A percentile compares a stretch with the other conserved stretches of the same genome.
Conservation (phyloP, 2,797 vertebrate genomes). For the Leptatherina wallacei region DNA sequence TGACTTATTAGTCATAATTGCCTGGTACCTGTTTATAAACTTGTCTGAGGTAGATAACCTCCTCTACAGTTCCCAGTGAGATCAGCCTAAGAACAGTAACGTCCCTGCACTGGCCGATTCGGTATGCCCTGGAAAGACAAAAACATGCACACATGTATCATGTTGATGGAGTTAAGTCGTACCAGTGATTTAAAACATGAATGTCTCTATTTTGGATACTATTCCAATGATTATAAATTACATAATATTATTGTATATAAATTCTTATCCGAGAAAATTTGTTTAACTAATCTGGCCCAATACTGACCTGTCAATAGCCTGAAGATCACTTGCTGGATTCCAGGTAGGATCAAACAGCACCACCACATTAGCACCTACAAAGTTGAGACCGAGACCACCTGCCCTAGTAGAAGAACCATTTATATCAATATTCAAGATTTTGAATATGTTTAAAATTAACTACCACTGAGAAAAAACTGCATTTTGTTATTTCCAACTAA, state of each 20-base stretch:
- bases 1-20: neutral
- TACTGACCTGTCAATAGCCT: constrained; percentile 94
- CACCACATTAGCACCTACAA: constrained; percentile 95
- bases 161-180: neutral
- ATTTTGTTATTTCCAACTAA: constrained; percentile 76
- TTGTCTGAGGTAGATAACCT: constrained; percentile 95
- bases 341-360: constrained; percentile 97
- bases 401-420: constrained; percentile 82
- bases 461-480: neutral
- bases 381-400: constrained; percentile 95
- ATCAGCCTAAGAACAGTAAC: constrained; percentile 94
- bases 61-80: constrained; percentile 95
- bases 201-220: neutral
- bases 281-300: neutral
- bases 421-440: neutral
- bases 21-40: constrained; percentile 95
- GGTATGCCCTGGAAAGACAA: constrained; percentile 87
- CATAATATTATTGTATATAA: neutral
- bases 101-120: constrained; percentile 93
- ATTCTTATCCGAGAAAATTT: neutral
- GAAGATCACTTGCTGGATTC: constrained; percentile 98
- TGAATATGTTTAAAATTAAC: neutral
- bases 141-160: constrained; percentile 12
- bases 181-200: neutral
- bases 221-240: constrained; percentile 1